Base-by-base conservation (phyloP, 2,888 invertebrate genomes). In the Phaedon cochleariae region DNA sequence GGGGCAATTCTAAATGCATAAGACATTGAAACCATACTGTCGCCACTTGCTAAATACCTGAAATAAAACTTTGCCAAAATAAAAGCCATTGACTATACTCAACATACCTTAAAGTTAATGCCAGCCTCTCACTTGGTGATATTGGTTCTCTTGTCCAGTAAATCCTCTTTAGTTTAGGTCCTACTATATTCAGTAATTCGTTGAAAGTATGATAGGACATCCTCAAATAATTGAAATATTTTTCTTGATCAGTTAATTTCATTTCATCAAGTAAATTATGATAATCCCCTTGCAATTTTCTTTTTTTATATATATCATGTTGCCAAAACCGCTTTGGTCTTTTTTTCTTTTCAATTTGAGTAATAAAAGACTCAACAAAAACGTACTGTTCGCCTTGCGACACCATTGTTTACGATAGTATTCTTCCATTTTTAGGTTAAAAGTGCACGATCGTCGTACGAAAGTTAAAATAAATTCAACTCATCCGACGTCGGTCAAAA, bases 111-210 rank as follows among this genome's bases (percentile, higher is more conserved):
- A 26, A 5, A 5, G 26, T 26, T 26, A 26, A 26, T 5, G 26
- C 26, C 3, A 26, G 74, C 75, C 71, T 71, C 64, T 72, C 69
- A 65, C 70, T 73, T 46, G 74, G 70, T 53, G 67, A 63, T 10
- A 65, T 65, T 49, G 74, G 68, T 67, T 72, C 66, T 67, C 75
- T 64, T 67, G 18, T 15, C 54, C 57, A 51, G 22, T 26, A 26
- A 7, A 26, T 18, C 18, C 9, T 15, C 26, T 5, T 2, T 45
- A 10, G n/a, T 12, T 29, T 37, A 22, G 58, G 53, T n/a, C 57
- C 53, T 10, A 65, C 53, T 45, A 58, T 21, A 15, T 17, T 20
- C n/a, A 65, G 20, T 31, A 65, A 31, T 1, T 51, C 20, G 17
- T 58, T 21, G 34, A 65, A 65, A n/a, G 12, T 49, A 53, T 64